Evolutionary conservation across 2,888 invertebrate species (phyloP).

Genomic region (Bruchidius siliquastri): DNA sequence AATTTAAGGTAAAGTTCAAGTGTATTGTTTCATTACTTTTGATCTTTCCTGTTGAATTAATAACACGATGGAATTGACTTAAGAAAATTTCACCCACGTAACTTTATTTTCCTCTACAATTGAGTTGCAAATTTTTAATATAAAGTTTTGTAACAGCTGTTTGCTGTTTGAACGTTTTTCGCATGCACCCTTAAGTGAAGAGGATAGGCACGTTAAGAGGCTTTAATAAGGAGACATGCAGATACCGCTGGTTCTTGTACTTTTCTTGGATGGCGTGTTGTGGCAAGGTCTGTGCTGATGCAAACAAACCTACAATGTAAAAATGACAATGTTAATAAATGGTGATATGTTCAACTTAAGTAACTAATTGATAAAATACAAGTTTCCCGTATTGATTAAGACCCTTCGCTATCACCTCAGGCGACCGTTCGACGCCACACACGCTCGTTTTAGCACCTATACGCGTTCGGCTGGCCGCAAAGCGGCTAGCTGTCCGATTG

Average conservation of each 20-base stretch:
- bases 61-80: too few species aligned
- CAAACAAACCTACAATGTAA: conserved; percentile 51
- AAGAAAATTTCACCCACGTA: too few species aligned
- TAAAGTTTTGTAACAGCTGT: neutral
- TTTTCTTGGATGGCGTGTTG: conserved; percentile 88
- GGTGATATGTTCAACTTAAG: neutral
- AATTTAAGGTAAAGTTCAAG: too few species aligned
- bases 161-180: neutral
- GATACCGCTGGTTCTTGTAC: conserved; percentile 70
- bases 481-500: too few species aligned
- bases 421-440: too few species aligned
- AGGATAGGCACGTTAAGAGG: conserved; percentile 22
- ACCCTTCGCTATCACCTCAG: too few species aligned
- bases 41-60: too few species aligned
- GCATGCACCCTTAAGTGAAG: conserved; percentile 12
- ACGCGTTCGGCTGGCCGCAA: too few species aligned
- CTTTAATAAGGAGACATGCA: conserved; percentile 36
- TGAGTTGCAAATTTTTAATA: too few species aligned
- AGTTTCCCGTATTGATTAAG: too few species aligned
- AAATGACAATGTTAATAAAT: neutral
- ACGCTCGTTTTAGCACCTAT: too few species aligned
- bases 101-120: neutral
- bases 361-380: neutral
- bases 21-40: too few species aligned
- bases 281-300: conserved; percentile 36